Evolutionary conservation across 2,888 invertebrate species (phyloP), one percentile per base, ranked within the genome.

Genomic region (Orthosia cruda): DNA sequence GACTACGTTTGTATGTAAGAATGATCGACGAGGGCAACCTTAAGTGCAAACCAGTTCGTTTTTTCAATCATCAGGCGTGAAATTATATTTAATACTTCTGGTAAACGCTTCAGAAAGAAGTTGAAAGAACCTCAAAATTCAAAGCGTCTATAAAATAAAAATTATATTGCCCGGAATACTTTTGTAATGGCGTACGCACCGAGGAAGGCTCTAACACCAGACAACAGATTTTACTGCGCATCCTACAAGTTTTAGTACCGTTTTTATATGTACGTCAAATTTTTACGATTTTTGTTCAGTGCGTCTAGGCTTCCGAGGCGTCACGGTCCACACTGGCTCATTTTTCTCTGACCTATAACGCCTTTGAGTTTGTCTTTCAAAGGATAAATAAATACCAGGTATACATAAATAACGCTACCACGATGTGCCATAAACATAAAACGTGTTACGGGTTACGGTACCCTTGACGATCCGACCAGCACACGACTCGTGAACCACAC

Each of bases 401-500:
- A 89, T 89, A 90, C 87, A 89, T 92, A 91, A 91, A 92, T 90
- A 91, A 91, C 82, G 84, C 87, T 87, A 87, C 87, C 83, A 84
- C 85, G 89, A 90, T 89, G 90, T 89, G 89, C 91, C 91, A 92
- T 92, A 91, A 92, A 90, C 91, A 90, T 93, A 92, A 93, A 93
- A 92, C 90, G 88, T 88, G 91, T 88, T 91, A 92, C 90, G 87
- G 88, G 91, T 88, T 90, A 88, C 89, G 84, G 87, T 87, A 89
- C 89, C 89, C 90, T 86, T 83, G 88, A 88, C 88, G 87, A 86
- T 77, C 87, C 84, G 86, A 85, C 82, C 77, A 80, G 84, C 77
- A 83, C 79, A 77, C 82, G 82, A 76, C 82, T 75, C 74, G 74
- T 74, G 72, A 81, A 83, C 86, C 86, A 89, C 89, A 87, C 88